Conservation (phyloP, 64 coral and sea anemone species). For the Trachythela sp. region DNA sequence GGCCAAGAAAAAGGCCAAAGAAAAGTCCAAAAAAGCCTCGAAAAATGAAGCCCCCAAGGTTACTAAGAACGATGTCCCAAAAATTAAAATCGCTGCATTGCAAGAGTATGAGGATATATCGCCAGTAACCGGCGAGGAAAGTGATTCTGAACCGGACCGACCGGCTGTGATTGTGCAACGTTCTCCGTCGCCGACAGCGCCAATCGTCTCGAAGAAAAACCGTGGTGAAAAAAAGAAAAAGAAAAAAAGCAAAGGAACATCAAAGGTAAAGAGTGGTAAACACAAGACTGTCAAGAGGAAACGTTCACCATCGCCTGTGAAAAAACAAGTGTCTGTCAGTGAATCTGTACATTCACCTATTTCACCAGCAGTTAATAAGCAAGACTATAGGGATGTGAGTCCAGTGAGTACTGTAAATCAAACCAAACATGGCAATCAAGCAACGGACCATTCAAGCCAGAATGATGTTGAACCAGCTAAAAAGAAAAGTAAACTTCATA, state of each 20-base stretch:
- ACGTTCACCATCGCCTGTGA: neutral
- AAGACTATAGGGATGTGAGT: neutral
- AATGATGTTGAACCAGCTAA: constrained; percentile 1
- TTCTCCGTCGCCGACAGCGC: constrained; percentile 36
- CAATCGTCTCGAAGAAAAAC: neutral
- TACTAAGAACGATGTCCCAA: constrained; percentile 73
- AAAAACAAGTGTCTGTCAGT: neutral
- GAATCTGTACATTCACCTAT: neutral
- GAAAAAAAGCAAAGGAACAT: neutral
- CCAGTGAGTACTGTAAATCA: neutral
- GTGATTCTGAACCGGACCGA: constrained; percentile 60
- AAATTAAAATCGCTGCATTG: constrained; percentile 17
- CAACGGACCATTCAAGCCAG: neutral
- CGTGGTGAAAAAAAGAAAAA: constrained; percentile 15
- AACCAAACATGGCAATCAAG: neutral
- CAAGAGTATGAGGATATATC: constrained; percentile 98
- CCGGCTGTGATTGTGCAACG: constrained; percentile 78
- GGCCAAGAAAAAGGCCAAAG: neutral
- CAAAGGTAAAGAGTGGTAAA: constrained; percentile 3
- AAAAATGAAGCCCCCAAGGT: constrained; percentile 63
- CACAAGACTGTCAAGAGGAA: neutral
- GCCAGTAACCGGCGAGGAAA: constrained; percentile 85
- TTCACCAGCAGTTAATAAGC: neutral
- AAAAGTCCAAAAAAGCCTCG: constrained; percentile 78
- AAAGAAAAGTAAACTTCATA: constrained; percentile 57